phyloP scores from a whole-genome alignment of 2,113 vertebrate genomes.

The Dipodomys ordii region DNA sequence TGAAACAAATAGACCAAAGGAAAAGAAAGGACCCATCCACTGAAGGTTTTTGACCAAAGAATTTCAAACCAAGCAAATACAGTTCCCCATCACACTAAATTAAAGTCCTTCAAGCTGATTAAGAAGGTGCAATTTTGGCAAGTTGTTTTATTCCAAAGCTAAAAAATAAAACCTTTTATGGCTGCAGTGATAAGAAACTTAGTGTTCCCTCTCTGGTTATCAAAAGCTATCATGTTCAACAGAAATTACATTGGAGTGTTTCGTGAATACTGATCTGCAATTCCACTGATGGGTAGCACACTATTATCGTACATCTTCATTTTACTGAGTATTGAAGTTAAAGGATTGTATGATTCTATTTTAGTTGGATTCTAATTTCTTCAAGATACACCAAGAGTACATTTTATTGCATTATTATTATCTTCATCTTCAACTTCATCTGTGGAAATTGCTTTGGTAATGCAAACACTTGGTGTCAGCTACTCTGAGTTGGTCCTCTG shows the following conservation, averaged over 20 bases:
- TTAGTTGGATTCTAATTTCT: constrained; percentile 10
- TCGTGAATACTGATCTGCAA: constrained; percentile 27
- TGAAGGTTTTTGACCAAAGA: neutral
- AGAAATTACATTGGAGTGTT: constrained; percentile 49
- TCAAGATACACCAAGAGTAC: neutral
- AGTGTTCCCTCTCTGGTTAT: neutral
- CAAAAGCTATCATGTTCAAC: neutral
- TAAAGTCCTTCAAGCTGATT: neutral
- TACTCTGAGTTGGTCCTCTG: neutral
- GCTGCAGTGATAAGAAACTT: neutral
- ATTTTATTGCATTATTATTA: neutral
- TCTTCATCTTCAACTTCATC: neutral
- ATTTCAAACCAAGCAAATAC: neutral
- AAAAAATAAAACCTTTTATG: neutral
- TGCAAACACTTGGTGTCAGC: neutral
- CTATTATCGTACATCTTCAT: neutral
- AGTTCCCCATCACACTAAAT: neutral
- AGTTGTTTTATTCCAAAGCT: neutral
- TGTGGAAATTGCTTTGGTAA: neutral
- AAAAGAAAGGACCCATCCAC: neutral
- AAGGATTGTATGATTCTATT: constrained; percentile 17
- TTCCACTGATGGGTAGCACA: neutral
- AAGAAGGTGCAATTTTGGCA: neutral
- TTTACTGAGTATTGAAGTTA: neutral
- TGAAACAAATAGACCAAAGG: neutral